Percentiles rank a stretch among this genome's conserved stretches.
These are phyloP conservation scores for Mycalesis mineus DNA, from an alignment of 2,888 invertebrate genomes.

Conservation along the genomic window DNA sequence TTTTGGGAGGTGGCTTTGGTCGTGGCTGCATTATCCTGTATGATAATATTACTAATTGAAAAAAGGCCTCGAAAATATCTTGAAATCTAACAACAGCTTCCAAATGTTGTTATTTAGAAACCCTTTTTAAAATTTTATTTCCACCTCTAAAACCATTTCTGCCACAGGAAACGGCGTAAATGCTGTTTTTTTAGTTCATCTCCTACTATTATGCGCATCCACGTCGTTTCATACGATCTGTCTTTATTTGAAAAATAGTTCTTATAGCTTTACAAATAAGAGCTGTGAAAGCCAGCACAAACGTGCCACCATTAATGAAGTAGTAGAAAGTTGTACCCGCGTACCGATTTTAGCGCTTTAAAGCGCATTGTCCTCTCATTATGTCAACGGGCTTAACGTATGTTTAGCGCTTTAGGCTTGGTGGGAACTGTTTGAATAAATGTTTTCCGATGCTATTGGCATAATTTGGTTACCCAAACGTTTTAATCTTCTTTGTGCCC, in stretches of 20 bases:
- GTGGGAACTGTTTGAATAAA: background rate
- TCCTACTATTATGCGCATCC: slow-evolving; percentile 24
- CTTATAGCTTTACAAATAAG: slow-evolving; percentile 12
- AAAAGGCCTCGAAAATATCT: too few species aligned
- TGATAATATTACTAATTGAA: too few species aligned
- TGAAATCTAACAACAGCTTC: too few species aligned
- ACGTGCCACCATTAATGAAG: slow-evolving; percentile 21
- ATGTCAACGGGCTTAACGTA: slow-evolving; percentile 7
- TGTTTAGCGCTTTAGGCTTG: background rate
- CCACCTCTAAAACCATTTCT: background rate
- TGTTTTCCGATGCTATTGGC: background rate
- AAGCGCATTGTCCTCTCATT: slow-evolving; percentile 20
- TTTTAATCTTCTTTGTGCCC: too few species aligned
- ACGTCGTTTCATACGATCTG: slow-evolving; percentile 20
- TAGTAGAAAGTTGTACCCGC: slow-evolving; percentile 19
- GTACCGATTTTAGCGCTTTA: slow-evolving; percentile 14
- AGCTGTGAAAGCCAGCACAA: background rate
- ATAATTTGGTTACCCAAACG: background rate
- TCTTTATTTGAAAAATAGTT: slow-evolving; percentile 9
- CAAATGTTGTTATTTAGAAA: too few species aligned
- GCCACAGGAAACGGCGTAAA: slow-evolving; percentile 1
- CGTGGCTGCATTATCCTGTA: too few species aligned
- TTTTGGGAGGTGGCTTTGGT: too few species aligned
- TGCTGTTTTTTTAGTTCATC: background rate
- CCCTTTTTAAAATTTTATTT: too few species aligned